Evolutionary conservation across 2,797 vertebrate species (phyloP).

Genomic region (Pantherophis alleghaniensis): DNA sequence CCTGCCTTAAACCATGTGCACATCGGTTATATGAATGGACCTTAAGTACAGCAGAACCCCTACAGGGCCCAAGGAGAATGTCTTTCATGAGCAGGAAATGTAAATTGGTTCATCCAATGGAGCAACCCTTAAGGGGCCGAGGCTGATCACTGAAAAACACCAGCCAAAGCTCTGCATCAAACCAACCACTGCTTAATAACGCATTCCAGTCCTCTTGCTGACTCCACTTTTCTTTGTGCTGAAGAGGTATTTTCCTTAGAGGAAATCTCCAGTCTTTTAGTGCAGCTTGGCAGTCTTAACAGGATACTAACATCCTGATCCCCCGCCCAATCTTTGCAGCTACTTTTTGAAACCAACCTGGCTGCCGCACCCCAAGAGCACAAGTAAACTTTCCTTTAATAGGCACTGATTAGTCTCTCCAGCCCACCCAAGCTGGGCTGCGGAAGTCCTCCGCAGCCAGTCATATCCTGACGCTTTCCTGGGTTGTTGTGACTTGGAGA

Average conservation of each 20-base stretch:
- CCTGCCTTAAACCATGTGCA: no score
- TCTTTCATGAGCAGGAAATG: not conserved
- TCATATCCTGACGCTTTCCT: not conserved
- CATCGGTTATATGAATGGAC: not conserved
- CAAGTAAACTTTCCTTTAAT: not conserved
- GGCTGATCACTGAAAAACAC: not conserved
- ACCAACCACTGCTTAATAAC: not conserved
- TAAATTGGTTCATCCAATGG: not conserved
- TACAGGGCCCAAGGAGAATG: not conserved
- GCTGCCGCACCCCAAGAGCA: not conserved
- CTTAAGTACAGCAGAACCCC: not conserved
- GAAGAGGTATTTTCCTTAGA: not conserved
- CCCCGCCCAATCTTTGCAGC: constrained; percentile 2
- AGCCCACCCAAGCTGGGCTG: constrained; percentile 9
- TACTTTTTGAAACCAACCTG: not conserved
- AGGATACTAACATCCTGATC: not conserved
- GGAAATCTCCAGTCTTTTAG: constrained; percentile 13
- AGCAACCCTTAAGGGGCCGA: not conserved
- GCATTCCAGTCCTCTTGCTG: not conserved
- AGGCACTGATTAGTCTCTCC: not conserved
- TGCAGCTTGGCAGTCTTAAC: constrained; percentile 1
- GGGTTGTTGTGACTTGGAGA: not conserved
- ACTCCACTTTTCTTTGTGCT: not conserved
- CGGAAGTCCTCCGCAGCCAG: not conserved
- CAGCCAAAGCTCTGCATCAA: not conserved